These are phyloP conservation scores for Siniperca undulata DNA, from an alignment of 2,797 vertebrate genomes.

Conservation along the genomic window DNA sequence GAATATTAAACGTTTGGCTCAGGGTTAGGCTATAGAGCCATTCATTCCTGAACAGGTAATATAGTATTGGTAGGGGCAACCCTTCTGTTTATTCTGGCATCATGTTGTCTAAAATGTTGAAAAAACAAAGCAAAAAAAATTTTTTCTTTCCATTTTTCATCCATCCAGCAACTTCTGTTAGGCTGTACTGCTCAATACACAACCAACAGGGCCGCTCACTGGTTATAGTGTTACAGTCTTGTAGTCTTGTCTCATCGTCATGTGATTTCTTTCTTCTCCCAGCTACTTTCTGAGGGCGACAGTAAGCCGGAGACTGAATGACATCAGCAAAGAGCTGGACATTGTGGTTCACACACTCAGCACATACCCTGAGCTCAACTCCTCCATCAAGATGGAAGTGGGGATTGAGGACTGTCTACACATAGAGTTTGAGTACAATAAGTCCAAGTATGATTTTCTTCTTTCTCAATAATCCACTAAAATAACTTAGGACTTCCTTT, in stretches of 20 bases:
- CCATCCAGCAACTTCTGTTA: background rate
- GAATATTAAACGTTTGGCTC: too few relatives aligned
- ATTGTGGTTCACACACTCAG: slow-evolving; percentile 96
- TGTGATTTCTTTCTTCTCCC: slow-evolving; percentile 7
- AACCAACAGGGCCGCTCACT: background rate
- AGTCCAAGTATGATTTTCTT: slow-evolving; percentile 92
- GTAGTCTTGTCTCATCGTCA: background rate
- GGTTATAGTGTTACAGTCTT: background rate
- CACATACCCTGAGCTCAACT: slow-evolving; percentile 95
- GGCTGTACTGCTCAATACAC: background rate
- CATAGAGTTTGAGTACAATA: slow-evolving; percentile 99
- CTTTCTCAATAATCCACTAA: too few relatives aligned
- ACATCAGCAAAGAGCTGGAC: slow-evolving; percentile 95
- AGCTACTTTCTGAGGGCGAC: slow-evolving; percentile 96
- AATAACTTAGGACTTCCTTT: background rate
- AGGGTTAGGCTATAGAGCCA: too few relatives aligned
- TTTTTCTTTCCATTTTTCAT: background rate
- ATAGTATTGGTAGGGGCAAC: too few relatives aligned
- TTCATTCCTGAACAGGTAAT: too few relatives aligned
- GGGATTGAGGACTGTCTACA: slow-evolving; percentile 98
- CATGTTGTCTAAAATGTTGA: too few relatives aligned
- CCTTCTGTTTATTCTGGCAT: too few relatives aligned
- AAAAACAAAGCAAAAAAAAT: too few relatives aligned
- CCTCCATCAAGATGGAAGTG: slow-evolving; percentile 98
- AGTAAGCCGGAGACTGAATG: slow-evolving; percentile 91